Evolutionary conservation across 2,797 vertebrate species (phyloP), one percentile per base, ranked within the genome.

Genomic region (Brachyrhaphis roseni): DNA sequence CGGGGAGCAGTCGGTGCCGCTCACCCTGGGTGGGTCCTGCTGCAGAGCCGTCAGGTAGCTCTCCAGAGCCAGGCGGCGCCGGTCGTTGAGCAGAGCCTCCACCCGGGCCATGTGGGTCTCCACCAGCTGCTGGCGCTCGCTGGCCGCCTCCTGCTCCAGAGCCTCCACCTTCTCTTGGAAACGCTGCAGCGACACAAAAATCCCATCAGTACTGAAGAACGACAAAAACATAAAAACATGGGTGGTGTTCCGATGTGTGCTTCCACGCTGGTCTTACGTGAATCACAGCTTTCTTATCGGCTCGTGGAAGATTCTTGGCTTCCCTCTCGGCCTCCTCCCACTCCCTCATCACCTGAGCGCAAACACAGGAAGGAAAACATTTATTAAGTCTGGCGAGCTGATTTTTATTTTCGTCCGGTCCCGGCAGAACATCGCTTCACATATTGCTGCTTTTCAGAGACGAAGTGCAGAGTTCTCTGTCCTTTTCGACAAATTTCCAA

Each of bases 141-240:
- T 98, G 43, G 98, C 97, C 0, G 97, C 98, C 92, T 99, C 97
- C 93, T 99, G 98, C 91, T 99, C 98, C 93, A 99, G 91, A 0
- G 96, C 97, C 86, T 99, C 98, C 83, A 99, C 98, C 93, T 98
- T 98, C 93, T 99, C 98, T 96, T 99, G 98, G 96, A 99, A 99
- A 85, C 97, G 98, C 98, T 99, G 93, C 78, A 31, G 0, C 1
- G 12, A 62, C 5, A 39, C 2, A 31, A 28, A 20, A 18, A 70
- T 51, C 11, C 34, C n/a, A 46, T 47, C 49, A 12, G 36, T 12
- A 66, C 62, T 4, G 8, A 20, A 45, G 4, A 5, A 68, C 3
- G 23, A 53, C 51, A 51, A 51, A 51, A 49, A 20, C 16, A 2
- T n/a, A 49, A 23, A 53, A 53, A 53, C 51, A 26, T 8, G 39